Percentiles rank a stretch among this genome's conserved stretches.
phyloP scores from a whole-genome alignment of 2,888 invertebrate genomes.

The Germaria angustata region DNA sequence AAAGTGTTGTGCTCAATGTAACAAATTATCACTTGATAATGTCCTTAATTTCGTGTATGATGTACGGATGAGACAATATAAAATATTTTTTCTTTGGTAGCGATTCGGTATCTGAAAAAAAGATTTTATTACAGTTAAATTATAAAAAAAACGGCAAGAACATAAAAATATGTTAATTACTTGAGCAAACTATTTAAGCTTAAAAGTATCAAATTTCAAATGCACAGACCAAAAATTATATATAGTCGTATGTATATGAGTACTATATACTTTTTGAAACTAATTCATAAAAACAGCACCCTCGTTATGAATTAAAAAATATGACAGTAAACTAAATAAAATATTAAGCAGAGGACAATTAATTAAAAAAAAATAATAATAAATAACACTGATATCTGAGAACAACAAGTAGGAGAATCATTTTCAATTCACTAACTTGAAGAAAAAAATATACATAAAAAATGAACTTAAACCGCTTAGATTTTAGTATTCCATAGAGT shows the following conservation, averaged over 20 bases:
- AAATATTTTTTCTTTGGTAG: neutral
- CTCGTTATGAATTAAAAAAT: conserved; percentile 61
- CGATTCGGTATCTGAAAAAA: conserved; percentile 20
- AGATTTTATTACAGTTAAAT: conserved; percentile 35
- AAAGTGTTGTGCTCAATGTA: no score
- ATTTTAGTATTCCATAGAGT: conserved; percentile 39
- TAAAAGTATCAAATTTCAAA: conserved; percentile 62
- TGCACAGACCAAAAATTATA: conserved; percentile 11
- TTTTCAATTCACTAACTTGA: conserved; percentile 57
- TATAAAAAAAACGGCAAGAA: neutral
- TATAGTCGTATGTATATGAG: no score
- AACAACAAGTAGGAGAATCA: conserved; percentile 53
- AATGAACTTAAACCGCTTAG: conserved; percentile 47
- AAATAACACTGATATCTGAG: conserved; percentile 47
- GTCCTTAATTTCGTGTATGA: no score
- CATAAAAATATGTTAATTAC: conserved; percentile 26
- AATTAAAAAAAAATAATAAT: neutral
- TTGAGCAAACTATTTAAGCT: conserved; percentile 58
- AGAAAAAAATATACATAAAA: conserved; percentile 6
- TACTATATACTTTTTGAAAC: conserved; percentile 34
- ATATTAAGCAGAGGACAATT: conserved; percentile 14
- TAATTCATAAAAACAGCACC: conserved; percentile 61
- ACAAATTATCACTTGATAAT: no score
- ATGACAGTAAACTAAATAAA: conserved; percentile 45
- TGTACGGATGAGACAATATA: no score